Base-by-base conservation (phyloP, 2,888 invertebrate genomes). In the Quadriops clusia region DNA sequence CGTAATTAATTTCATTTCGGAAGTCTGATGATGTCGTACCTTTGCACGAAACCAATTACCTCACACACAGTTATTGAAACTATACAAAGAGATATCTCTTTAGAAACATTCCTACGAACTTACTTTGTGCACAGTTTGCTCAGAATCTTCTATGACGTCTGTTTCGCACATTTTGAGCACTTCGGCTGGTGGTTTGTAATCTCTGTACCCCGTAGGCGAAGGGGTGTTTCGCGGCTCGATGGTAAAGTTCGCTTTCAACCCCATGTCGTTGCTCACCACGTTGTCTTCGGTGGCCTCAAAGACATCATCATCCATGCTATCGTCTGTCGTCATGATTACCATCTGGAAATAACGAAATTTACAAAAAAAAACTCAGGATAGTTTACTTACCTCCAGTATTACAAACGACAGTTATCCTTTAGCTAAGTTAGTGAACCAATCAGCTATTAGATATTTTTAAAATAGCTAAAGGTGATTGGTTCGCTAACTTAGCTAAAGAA, bases 291-390 rank as follows among this genome's bases (percentile, higher is more conserved):
- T 61, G 22, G 74, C 72, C 51, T 83, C 83, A 49, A 85, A 85
- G 28, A 84, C 85, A 58, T 85, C 84, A 58, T 85, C 84, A 50
- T 80, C 81, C 72, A 84, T 79, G 48, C 77, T 80, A 60, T 84
- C 82, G 45, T 82, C 82, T 21, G 56, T 51, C 23, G 70, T 23
- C 23, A 33, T 23, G 23, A 5, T 10, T 9, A 18, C 8, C 24
- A 23, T 11, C 17, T 28, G 8, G 11, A 5, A 23, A 9, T 18
- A 28, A 4, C 12, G 9, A 5, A 18, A 10, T 12, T 3, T 3
- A 27, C 8, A 4, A 27, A 27, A 17, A 16, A 28, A n/a, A n/a
- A n/a, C n/a, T n/a, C n/a, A n/a, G n/a, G n/a, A n/a, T n/a, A n/a
- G n/a, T n/a, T n/a, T n/a, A n/a, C n/a, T n/a, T n/a, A n/a, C n/a